A percentile compares a stretch with the other conserved stretches of the same genome.
Evolutionary conservation across 2,797 vertebrate species (phyloP).

Genomic region (Neosalanx taihuensis): DNA sequence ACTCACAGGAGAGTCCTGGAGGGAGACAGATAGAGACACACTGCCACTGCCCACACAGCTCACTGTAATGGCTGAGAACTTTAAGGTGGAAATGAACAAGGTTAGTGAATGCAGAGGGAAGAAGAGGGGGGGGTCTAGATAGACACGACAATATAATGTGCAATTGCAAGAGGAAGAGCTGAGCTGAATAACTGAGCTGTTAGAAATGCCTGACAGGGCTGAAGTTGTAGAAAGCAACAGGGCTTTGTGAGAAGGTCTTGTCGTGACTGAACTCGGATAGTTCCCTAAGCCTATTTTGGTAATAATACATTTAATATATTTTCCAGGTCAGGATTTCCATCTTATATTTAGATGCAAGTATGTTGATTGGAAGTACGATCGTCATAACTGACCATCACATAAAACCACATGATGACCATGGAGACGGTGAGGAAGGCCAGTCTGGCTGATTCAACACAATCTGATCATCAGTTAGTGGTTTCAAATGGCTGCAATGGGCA

Average conservation of each 20-base stretch:
- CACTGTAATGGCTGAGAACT: conserved; percentile 52
- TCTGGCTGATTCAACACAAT: conserved; percentile 34
- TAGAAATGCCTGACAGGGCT: not conserved
- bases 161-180: not conserved
- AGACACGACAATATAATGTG: not conserved
- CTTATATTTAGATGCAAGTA: conserved; percentile 33
- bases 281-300: not conserved
- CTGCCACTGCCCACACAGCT: conserved; percentile 50
- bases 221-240: not conserved
- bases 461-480: conserved; percentile 52
- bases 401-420: conserved; percentile 37
- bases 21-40: conserved; percentile 36
- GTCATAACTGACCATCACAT: conserved; percentile 46
- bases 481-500: conserved; percentile 38
- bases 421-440: conserved; percentile 42
- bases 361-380: conserved; percentile 37
- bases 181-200: not conserved
- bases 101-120: conserved; percentile 37
- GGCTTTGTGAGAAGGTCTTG: not conserved
- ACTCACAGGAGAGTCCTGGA: conserved; percentile 40
- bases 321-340: conserved; percentile 31
- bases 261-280: not conserved
- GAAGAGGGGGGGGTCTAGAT: not conserved
- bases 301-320: not conserved
- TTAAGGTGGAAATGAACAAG: conserved; percentile 30